Evolutionary conservation across 2,888 invertebrate species (phyloP).

Genomic region (Eudemis profundana): DNA sequence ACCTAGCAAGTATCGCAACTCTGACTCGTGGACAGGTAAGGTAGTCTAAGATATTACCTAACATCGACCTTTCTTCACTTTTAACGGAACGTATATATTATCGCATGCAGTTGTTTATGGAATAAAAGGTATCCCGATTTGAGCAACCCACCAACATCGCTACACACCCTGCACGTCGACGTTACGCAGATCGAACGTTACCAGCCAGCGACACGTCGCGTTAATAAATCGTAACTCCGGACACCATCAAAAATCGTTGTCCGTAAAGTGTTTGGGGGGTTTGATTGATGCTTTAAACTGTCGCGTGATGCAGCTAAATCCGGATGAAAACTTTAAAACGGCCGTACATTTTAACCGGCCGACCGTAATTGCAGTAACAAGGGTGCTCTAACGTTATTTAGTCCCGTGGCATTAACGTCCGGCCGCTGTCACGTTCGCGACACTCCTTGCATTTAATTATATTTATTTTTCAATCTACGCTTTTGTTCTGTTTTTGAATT

Average conservation of each 20-base stretch:
- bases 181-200: not conserved
- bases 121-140: too few relatives aligned
- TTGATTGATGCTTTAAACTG: slow-evolving; percentile 74
- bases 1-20: too few relatives aligned
- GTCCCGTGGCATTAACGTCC: slow-evolving; percentile 75
- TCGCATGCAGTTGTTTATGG: too few relatives aligned
- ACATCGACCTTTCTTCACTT: too few relatives aligned
- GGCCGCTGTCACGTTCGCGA: slow-evolving; percentile 69
- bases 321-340: slow-evolving; percentile 73
- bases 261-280: slow-evolving; percentile 51
- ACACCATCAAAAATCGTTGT: slow-evolving; percentile 59
- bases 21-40: too few relatives aligned
- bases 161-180: too few relatives aligned
- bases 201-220: slow-evolving; percentile 33
- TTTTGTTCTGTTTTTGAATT: slow-evolving; percentile 55
- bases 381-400: slow-evolving; percentile 82
- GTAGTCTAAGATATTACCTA: too few relatives aligned
- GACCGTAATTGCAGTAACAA: slow-evolving; percentile 78
- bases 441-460: slow-evolving; percentile 73
- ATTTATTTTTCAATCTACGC: slow-evolving; percentile 70
- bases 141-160: too few relatives aligned
- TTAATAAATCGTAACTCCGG: slow-evolving; percentile 52
- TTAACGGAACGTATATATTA: too few relatives aligned
- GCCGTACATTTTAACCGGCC: slow-evolving; percentile 60
- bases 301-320: slow-evolving; percentile 63